Conservation (phyloP, 2,113 vertebrate genomes). For the Psophia crepitans region DNA sequence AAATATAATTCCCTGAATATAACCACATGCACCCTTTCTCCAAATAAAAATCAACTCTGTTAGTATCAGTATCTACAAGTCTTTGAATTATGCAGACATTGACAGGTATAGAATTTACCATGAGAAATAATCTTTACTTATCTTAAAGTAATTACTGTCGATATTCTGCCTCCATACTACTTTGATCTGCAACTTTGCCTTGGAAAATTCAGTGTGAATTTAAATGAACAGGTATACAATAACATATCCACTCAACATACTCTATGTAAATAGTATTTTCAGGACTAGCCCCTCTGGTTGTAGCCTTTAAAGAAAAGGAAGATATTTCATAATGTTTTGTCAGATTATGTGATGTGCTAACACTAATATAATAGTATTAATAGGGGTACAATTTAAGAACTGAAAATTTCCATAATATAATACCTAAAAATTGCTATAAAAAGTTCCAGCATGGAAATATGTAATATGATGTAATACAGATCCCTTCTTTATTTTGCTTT, state of each 20-base stretch:
- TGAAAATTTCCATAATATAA: background rate
- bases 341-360: background rate
- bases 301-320: background rate
- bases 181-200: background rate
- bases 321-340: background rate
- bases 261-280: background rate
- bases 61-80: background rate
- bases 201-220: background rate
- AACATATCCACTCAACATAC: background rate
- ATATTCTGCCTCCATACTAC: background rate
- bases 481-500: background rate
- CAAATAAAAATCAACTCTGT: fast-evolving
- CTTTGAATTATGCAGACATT: background rate
- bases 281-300: background rate
- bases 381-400: background rate
- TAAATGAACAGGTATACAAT: background rate
- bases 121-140: background rate
- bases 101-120: background rate
- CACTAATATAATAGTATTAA: background rate
- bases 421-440: background rate
- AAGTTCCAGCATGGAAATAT: background rate
- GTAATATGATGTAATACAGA: background rate
- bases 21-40: background rate
- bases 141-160: background rate
- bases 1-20: background rate